Evolutionary conservation across 2,888 invertebrate genomes (phyloP).

Genomic region (Flexamia atlantica): DNA sequence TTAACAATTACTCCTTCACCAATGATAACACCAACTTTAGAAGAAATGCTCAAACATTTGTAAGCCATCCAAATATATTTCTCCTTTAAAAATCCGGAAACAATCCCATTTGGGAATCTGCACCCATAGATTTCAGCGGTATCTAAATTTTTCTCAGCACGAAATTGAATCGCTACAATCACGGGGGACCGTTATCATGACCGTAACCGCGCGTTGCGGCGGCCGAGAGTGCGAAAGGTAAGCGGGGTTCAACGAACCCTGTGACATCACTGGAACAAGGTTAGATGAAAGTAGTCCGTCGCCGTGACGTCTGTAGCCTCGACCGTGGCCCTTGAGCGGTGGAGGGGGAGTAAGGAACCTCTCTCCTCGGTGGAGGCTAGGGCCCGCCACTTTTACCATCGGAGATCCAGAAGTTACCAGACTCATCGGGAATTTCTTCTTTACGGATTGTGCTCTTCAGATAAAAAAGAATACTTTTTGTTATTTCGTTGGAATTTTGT

Average conservation of each 20-base stretch:
- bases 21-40: no score
- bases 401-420: background rate
- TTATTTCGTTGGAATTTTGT: no score
- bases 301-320: slow-evolving; percentile 29
- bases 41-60: no score
- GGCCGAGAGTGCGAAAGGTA: slow-evolving; percentile 37
- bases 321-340: slow-evolving; percentile 5
- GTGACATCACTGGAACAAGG: slow-evolving; percentile 56
- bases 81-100: no score
- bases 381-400: slow-evolving; percentile 7
- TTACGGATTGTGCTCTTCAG: no score
- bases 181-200: background rate
- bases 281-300: slow-evolving; percentile 55
- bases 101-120: no score
- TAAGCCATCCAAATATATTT: no score
- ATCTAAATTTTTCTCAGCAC: no score
- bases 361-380: background rate
- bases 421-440: background rate
- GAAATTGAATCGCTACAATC: no score
- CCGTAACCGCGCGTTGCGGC: background rate
- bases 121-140: no score
- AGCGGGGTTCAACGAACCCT: slow-evolving; percentile 28
- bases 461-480: no score
- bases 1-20: no score
- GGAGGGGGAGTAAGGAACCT: background rate